These are phyloP conservation scores for Ecdyonurus torrentis DNA, from an alignment of 2,888 invertebrate genomes.

Conservation along the genomic window DNA sequence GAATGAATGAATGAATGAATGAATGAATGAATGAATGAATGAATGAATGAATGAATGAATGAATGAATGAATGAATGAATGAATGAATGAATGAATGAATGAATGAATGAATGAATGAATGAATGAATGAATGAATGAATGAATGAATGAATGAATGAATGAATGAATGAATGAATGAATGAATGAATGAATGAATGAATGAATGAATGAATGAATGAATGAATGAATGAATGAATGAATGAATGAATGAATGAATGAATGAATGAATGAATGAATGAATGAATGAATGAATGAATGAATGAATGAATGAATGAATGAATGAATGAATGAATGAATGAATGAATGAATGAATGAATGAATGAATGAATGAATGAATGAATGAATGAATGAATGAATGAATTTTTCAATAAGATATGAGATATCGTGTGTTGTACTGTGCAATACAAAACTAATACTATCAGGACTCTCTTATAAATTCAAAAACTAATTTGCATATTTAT, in stretches of 20 bases:
- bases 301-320: background rate
- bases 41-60: background rate
- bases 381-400: background rate
- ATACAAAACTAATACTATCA: background rate
- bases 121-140: background rate
- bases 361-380: background rate
- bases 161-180: background rate
- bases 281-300: background rate
- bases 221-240: background rate
- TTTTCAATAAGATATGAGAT: too few relatives aligned
- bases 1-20: background rate
- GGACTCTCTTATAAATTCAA: background rate
- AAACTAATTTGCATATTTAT: conserved; percentile 6
- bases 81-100: background rate
- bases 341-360: background rate
- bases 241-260: background rate
- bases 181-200: background rate
- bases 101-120: background rate
- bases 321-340: background rate
- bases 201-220: background rate
- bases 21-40: background rate
- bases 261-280: background rate
- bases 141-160: background rate
- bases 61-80: background rate
- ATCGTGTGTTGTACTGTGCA: too few relatives aligned